phyloP scores from a whole-genome alignment of 2,113 vertebrate species.

The Xiphophorus maculatus region DNA sequence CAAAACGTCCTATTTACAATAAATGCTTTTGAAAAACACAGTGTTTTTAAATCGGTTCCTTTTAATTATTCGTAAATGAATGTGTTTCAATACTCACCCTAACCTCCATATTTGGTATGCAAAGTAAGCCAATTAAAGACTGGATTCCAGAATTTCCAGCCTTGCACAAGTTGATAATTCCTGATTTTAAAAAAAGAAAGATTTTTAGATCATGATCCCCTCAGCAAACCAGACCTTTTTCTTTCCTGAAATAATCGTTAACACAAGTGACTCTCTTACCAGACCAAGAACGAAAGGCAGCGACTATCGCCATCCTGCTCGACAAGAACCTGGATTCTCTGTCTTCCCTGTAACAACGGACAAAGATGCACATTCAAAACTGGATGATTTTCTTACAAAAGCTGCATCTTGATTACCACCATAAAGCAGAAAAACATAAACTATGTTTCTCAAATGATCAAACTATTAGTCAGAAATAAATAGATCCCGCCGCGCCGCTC shows the following conservation, averaged over 20 bases:
- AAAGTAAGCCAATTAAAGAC: conserved; percentile 95
- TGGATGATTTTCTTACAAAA: conserved; percentile 17
- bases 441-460: background rate
- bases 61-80: background rate
- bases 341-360: conserved; percentile 86
- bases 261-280: conserved; percentile 82
- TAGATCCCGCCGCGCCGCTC: background rate
- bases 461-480: background rate
- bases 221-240: background rate
- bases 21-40: background rate
- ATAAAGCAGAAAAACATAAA: background rate
- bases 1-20: background rate
- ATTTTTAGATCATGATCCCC: background rate
- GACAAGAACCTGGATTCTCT: conserved; percentile 94
- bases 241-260: background rate
- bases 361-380: conserved; percentile 30
- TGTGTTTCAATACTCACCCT: conserved; percentile 82
- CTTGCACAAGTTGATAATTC: conserved; percentile 97
- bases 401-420: background rate
- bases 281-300: conserved; percentile 97
- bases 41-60: background rate
- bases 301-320: conserved; percentile 97
- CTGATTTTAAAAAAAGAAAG: conserved; percentile 68
- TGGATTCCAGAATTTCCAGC: conserved; percentile 97
- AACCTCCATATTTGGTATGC: conserved; percentile 99